phyloP scores from a whole-genome alignment of 2,113 vertebrate genomes.

The rabbit (Oryctolagus cuniculus) region DNA sequence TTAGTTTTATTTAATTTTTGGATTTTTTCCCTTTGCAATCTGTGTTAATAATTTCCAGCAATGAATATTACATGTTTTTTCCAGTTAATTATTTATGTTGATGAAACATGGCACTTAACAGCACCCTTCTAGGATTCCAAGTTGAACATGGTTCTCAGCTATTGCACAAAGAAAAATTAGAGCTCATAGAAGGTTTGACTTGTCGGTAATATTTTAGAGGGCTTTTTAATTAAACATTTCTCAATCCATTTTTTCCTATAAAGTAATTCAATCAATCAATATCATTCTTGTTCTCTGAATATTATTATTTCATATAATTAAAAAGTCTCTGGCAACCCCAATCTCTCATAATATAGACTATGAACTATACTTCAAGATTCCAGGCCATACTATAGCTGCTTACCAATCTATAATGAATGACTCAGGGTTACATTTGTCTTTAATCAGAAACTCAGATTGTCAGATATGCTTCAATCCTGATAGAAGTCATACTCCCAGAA shows the following conservation, averaged over 20 bases:
- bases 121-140: conserved; percentile 80
- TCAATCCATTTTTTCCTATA: neutral
- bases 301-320: neutral
- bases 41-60: conserved; percentile 84
- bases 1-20: conserved; percentile 79
- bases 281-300: neutral
- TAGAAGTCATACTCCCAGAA: neutral
- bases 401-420: neutral
- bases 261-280: neutral
- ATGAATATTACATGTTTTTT: conserved; percentile 87
- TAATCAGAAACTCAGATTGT: neutral
- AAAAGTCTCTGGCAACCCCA: neutral
- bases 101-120: conserved; percentile 79
- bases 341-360: neutral
- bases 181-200: conserved; percentile 54
- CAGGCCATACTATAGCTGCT: neutral
- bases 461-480: neutral
- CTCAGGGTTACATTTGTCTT: neutral
- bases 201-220: neutral
- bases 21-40: conserved; percentile 74
- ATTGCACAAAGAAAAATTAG: conserved; percentile 54
- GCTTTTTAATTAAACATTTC: conserved; percentile 12
- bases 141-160: conserved; percentile 69
- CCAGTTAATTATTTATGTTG: conserved; percentile 87
- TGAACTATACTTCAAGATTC: neutral